A percentile compares a stretch with the other conserved stretches of the same genome.
phyloP scores from a whole-genome alignment of 2,888 invertebrate genomes.

The Megalurothrips usitatus region DNA sequence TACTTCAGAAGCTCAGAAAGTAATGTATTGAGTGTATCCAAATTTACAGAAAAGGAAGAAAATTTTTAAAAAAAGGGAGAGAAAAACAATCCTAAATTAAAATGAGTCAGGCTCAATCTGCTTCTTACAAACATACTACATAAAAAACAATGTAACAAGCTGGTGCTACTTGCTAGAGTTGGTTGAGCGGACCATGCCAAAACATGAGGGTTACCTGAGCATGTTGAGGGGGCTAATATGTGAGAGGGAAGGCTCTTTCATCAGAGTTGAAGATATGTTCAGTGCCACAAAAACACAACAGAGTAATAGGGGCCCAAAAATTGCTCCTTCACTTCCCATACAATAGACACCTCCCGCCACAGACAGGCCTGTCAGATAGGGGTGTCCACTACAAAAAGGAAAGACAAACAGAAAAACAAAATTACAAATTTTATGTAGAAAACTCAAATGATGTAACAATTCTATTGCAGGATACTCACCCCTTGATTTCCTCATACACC shows the following conservation, averaged over 20 bases:
- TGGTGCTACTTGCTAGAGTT: background rate
- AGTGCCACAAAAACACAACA: slow-evolving; percentile 92
- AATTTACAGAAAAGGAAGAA: background rate
- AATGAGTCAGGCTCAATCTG: background rate
- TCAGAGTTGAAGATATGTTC: slow-evolving; percentile 69
- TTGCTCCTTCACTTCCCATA: slow-evolving; percentile 93
- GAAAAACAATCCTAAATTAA: background rate
- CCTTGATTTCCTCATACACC: slow-evolving; percentile 95
- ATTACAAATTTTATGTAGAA: slow-evolving; percentile 23
- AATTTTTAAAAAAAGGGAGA: background rate
- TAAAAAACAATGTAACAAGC: background rate
- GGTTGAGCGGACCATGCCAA: background rate
- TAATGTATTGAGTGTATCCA: background rate
- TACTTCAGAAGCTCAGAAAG: no score
- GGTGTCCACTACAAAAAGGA: slow-evolving; percentile 69
- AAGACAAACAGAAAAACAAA: slow-evolving; percentile 2
- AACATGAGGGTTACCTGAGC: background rate
- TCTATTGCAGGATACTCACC: slow-evolving; percentile 55
- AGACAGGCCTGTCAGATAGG: slow-evolving; percentile 92
- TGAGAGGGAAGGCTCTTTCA: slow-evolving; percentile 57
- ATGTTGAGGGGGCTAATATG: slow-evolving; percentile 30
- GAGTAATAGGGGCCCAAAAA: slow-evolving; percentile 90
- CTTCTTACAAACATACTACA: background rate
- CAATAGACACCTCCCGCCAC: slow-evolving; percentile 98
- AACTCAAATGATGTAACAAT: slow-evolving; percentile 30